Evolutionary conservation across 92 coral and sea anemone genomes (phyloP).

Genomic region (Actinernus sp.): DNA sequence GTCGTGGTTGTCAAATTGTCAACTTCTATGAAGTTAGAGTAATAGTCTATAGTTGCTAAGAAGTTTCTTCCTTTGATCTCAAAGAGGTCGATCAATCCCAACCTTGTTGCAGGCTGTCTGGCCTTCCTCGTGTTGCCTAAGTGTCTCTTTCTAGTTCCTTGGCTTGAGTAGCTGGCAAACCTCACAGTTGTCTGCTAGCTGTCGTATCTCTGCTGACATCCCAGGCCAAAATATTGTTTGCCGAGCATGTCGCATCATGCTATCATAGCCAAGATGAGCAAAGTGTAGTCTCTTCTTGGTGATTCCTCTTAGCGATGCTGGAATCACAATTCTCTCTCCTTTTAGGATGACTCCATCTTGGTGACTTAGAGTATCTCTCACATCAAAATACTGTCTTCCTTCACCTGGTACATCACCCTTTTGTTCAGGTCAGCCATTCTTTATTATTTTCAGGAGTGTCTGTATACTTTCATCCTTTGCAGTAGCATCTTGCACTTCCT

Average conservation of each 20-base stretch:
- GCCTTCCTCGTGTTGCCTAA: constrained; percentile 19
- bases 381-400: constrained; percentile 30
- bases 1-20: too few relatives aligned
- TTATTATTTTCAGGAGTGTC: constrained; percentile 1
- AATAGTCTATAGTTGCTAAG: too few relatives aligned
- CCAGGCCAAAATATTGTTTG: constrained; percentile 21
- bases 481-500: constrained; percentile 34
- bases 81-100: too few relatives aligned
- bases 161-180: too few relatives aligned
- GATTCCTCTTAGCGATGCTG: too few relatives aligned
- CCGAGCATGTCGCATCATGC: constrained; percentile 19
- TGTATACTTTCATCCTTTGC: constrained; percentile 27
- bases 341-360: constrained; percentile 9
- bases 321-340: too few relatives aligned
- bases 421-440: constrained; percentile 50
- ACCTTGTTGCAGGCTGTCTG: constrained; percentile 9
- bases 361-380: constrained; percentile 17
- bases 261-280: constrained; percentile 6
- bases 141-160: constrained; percentile 16
- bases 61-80: too few relatives aligned
- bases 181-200: constrained; percentile 3
- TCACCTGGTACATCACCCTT: constrained; percentile 19
- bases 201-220: constrained; percentile 27
- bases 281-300: constrained; percentile 24
- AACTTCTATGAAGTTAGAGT: too few relatives aligned